Evolutionary conservation across 2,113 vertebrate species (phyloP), one percentile per base, ranked within the genome.

Genomic region (Pelmatolapia mariae): DNA sequence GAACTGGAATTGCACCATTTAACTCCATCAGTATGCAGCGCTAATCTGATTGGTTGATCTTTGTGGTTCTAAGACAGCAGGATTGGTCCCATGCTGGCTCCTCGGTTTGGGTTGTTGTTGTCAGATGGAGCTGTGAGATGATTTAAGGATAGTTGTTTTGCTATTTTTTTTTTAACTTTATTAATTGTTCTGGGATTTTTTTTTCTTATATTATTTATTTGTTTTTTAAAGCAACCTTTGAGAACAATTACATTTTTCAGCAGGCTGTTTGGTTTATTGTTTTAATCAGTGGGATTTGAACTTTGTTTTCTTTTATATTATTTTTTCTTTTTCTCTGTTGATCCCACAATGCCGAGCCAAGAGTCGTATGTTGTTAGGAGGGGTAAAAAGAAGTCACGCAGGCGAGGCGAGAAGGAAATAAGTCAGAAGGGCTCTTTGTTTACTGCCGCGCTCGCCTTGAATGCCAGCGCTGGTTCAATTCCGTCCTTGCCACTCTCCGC

Each of bases 281-380:
- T 53, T 43, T 68, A 19, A 19, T 52, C 24, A 31, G 24, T 3
- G 45, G 73, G 73, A 47, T 36, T 66, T n/a, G 10, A 10, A n/a
- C 56, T 86, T 66, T n/a, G 12, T 63, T 24, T 80, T 12, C 0
- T 47, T 82, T 76, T 3, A 22, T 59, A 53, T 68, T 6, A 84
- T 36, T 38, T 66, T 68, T 68, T 47, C 19, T 11, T 6, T 18
- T 11, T 36, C 18, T 76, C 38, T 22, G 15, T 71, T 82, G 18
- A 4, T 88, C 71, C 83, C 84, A 83, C 56, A 15, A 95, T 95
- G 95, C 95, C 95, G 24, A 94, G 92, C 54, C 11, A 86, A 59
- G 93, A 95, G 80, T 89, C 91, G 1, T 63, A 86, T 36, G 10
- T 84, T 2, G 81, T 86, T 11, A 93, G 73, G 16, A 91, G 86